Evolutionary conservation across 2,113 vertebrate species (phyloP), one percentile per base, ranked within the genome.

Genomic region (Dipodomys spectabilis): DNA sequence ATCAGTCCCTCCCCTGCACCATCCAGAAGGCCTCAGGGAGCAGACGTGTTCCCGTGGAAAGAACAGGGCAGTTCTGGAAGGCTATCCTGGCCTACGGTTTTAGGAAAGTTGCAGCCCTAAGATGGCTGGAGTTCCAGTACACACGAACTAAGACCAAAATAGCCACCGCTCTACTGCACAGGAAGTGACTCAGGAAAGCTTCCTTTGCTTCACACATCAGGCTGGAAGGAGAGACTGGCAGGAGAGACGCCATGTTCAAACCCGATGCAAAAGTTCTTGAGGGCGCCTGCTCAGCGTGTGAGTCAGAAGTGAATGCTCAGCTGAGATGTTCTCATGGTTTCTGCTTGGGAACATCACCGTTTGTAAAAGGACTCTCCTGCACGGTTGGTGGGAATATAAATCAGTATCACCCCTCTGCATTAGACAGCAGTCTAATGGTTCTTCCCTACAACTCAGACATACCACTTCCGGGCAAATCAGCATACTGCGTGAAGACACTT

Each of bases 151-250:
- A 88, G 91, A 86, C 30, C 6, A 57, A 96, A 96, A 90, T 73
- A 96, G 91, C 72, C n/a, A 82, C 62, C 6, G 44, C 32, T 88
- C 79, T 2, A 39, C 82, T 92, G 82, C 62, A 77, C 7, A 20
- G 78, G 53, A 94, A 96, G 77, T 77, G 75, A 92, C 90, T 82
- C 75, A 96, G 85, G 88, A 94, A 91, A 86, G 49, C 39, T 64
- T 75, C 88, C 85, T 15, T 53, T 3, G 20, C 69, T 82, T 93
- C 94, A 93, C 88, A 90, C 82, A 90, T 82, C 88, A 53, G 74
- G 82, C 71, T 78, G 30, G 60, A 74, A 83, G 82, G 91, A 45
- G 35, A 13, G 53, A 22, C 79, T 30, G 80, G 44, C 88, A 74
- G 62, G 69, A 85, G 60, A 90, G 73, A 86, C n/a, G 79, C 82